A percentile compares a stretch with the other conserved stretches of the same genome.
Conservation (phyloP, 2,113 vertebrate genomes). For the Semicossyphus pulcher region DNA sequence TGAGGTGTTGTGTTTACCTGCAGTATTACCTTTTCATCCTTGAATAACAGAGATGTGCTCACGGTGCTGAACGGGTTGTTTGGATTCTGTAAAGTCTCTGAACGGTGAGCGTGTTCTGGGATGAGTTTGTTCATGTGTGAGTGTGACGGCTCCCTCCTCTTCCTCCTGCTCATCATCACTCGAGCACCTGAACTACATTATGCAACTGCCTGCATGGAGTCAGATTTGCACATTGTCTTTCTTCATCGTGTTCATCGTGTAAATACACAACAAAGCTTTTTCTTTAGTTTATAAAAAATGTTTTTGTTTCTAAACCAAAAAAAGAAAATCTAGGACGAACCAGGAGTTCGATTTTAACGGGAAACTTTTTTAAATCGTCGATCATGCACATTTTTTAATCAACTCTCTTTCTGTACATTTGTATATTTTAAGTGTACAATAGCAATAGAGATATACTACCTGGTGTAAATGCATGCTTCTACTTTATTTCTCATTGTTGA, state of each 20-base stretch:
- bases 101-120: too few species aligned
- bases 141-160: background rate
- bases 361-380: constrained; percentile 49
- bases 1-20: constrained; percentile 35
- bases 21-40: constrained; percentile 68
- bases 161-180: constrained; percentile 2
- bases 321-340: constrained; percentile 15
- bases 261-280: constrained; percentile 52
- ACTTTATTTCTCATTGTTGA: constrained; percentile 47
- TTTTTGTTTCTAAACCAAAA: constrained; percentile 73
- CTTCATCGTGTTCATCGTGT: constrained; percentile 66
- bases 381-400: constrained; percentile 73
- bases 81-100: too few species aligned
- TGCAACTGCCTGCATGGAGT: constrained; percentile 72
- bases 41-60: too few species aligned
- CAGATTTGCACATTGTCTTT: constrained; percentile 78
- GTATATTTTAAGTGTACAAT: constrained; percentile 73
- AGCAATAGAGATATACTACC: constrained; percentile 72
- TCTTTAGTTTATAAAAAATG: constrained; percentile 28
- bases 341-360: constrained; percentile 63
- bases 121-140: constrained; percentile 4
- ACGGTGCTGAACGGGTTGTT: too few species aligned
- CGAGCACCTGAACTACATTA: constrained; percentile 61
- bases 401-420: constrained; percentile 65
- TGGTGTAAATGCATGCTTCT: constrained; percentile 72